Base-by-base conservation (phyloP, 2,797 vertebrate genomes). In the Thunnus albacares region DNA sequence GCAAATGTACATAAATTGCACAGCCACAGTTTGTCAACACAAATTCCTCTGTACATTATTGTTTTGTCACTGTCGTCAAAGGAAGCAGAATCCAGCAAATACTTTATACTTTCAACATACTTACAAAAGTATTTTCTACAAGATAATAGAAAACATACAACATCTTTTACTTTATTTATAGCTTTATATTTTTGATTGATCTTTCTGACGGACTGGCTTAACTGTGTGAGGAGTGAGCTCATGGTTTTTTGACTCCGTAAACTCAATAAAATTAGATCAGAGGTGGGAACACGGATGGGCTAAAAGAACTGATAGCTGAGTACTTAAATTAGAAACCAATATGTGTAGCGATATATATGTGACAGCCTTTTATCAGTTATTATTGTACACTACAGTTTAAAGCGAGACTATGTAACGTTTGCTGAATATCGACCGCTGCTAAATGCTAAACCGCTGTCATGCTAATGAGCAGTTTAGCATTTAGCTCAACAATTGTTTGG, bases 1-100 rank as follows among this genome's bases (percentile, higher is more conserved):
- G 97, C 97, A 98, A 98, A 99, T 98, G 97, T 99, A 99, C 98
- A 99, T 97, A 96, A 98, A 98, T 98, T 97, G 97, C 97, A 99
- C 98, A 94, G 97, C 96, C 98, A 99, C 97, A 95, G 96, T 96
- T 96, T 93, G 86, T 94, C 92, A 96, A 98, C 97, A 98, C 96
- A 95, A 92, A 93, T 93, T 96, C 95, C 95, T 97, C 97, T 99
- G 98, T 98, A 98, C 98, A 98, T 98, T 98, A 98, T 98, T 97
- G 95, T 97, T 96, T 97, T 92, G 87, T 96, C 95, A 94, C 95
- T 89, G 95, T 96, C 94, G 94, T 94, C 90, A 90, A 96, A 96
- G 90, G 94, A 96, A 96, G 92, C 93, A 89, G 90, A 90, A 88
- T 96, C 95, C 95, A 95, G 96, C 96, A 92, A 95, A 96, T 96